phyloP scores from a whole-genome alignment of 2,797 vertebrate species.

The Loris lydekkerianus region DNA sequence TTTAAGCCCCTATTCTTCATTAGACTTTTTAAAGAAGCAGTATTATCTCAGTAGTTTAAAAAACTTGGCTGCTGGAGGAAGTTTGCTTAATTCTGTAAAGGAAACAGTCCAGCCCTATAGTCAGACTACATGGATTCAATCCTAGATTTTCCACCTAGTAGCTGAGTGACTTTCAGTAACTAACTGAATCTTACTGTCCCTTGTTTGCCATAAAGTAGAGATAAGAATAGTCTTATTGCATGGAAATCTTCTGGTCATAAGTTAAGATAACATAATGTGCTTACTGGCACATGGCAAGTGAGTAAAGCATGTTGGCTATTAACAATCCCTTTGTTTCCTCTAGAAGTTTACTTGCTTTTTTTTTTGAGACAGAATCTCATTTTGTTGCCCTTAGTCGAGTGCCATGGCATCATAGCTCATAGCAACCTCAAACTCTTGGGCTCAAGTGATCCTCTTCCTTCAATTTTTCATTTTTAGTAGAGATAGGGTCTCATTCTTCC shows the following conservation, averaged over 20 bases:
- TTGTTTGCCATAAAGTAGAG: not conserved
- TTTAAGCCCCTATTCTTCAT: not conserved
- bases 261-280: not conserved
- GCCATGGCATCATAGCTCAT: too few relatives aligned
- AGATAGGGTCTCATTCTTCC: too few relatives aligned
- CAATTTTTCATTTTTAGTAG: too few relatives aligned
- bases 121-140: not conserved
- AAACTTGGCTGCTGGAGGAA: not conserved
- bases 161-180: not conserved
- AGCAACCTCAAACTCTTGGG: too few relatives aligned
- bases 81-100: not conserved
- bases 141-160: not conserved
- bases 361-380: too few relatives aligned
- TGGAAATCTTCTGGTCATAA: not conserved
- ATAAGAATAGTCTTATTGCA: not conserved
- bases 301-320: not conserved
- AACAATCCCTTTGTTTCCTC: not conserved
- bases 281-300: not conserved
- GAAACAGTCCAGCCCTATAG: not conserved
- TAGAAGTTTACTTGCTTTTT: not conserved
- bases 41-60: not conserved
- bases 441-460: too few relatives aligned
- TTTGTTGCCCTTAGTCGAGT: too few relatives aligned
- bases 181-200: not conserved
- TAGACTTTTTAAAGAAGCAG: conserved; percentile 10